Percentiles rank a stretch among this genome's conserved stretches.
Evolutionary conservation across 2,113 vertebrate genomes (phyloP).

Genomic region (Amphilophus citrinellus): DNA sequence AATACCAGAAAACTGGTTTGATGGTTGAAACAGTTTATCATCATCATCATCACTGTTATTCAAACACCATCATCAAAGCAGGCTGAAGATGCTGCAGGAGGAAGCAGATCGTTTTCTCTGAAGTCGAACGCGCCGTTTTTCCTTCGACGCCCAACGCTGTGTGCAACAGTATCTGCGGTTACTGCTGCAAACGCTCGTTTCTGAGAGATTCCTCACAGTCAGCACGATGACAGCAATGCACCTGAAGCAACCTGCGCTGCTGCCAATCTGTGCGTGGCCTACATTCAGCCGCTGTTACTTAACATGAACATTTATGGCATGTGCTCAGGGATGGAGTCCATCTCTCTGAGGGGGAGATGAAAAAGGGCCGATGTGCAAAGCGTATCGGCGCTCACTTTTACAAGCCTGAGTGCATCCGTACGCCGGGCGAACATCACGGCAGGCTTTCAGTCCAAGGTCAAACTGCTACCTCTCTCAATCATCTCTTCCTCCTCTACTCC

Average conservation of each 20-base stretch:
- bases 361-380: not conserved
- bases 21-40: not conserved
- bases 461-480: conserved; percentile 44
- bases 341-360: not conserved
- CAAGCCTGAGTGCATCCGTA: not conserved
- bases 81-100: no score
- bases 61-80: conserved; percentile 11
- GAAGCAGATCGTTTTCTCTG: not conserved
- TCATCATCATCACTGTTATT: not conserved
- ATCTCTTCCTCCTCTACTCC: conserved; percentile 7
- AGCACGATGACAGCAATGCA: conserved; percentile 23
- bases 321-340: not conserved
- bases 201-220: not conserved
- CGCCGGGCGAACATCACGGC: not conserved
- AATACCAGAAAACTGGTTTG: not conserved
- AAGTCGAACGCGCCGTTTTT: not conserved
- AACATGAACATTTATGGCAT: conserved; percentile 47
- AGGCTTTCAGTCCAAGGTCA: conserved; percentile 58
- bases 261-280: conserved; percentile 31
- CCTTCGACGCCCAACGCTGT: not conserved
- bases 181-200: not conserved
- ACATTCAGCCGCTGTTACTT: conserved; percentile 24
- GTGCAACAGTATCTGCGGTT: not conserved
- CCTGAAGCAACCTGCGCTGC: conserved; percentile 32
- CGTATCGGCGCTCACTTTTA: conserved; percentile 10